Evolutionary conservation across 2,113 vertebrate genomes (phyloP), one percentile per base, ranked within the genome.

Genomic region (Morone saxatilis): DNA sequence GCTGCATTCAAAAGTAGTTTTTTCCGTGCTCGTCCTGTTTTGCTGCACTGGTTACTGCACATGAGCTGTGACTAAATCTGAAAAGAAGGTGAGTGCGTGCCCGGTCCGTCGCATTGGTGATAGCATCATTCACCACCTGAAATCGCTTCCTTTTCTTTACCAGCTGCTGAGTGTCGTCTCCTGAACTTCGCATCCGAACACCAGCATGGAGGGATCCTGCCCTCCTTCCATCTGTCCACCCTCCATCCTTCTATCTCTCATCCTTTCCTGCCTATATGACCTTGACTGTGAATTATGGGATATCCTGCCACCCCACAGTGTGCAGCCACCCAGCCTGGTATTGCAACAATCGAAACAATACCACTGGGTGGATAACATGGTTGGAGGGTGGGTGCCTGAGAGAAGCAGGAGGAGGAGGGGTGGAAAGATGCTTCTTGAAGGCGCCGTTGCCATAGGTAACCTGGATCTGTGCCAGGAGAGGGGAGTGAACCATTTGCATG

Each of bases 381-480:
- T 86, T 60, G 62, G 69, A 85, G 78, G 91, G 84, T 63, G 87
- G 88, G 75, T 74, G 81, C 68, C 78, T 87, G 84, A 67, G 78
- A 80, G 77, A 69, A 61, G 66, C 74, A 70, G 77, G 88, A 70
- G 81, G 82, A 88, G 87, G 83, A 75, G 79, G 71, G 79, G 63
- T 54, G 80, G 51, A 82, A 84, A 72, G 86, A 91, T 86, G 91
- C 80, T 89, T 90, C 91, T 82, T 87, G 84, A 93, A 95, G 91
- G 94, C 81, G 85, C 89, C 62, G 95, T 96, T 96, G 95, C 95
- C 93, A 96, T 96, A 93, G 95, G 94, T 95, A 88, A 96, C 94
- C 94, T 95, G 93, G 92, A 93, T 91, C 73, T 62, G 84, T 94
- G 94, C 95, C 94, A 94, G 76, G 77, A 79, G 87, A 86, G 84